phyloP scores from a whole-genome alignment of 2,888 invertebrate genomes.

The Amphimallon solstitiale region DNA sequence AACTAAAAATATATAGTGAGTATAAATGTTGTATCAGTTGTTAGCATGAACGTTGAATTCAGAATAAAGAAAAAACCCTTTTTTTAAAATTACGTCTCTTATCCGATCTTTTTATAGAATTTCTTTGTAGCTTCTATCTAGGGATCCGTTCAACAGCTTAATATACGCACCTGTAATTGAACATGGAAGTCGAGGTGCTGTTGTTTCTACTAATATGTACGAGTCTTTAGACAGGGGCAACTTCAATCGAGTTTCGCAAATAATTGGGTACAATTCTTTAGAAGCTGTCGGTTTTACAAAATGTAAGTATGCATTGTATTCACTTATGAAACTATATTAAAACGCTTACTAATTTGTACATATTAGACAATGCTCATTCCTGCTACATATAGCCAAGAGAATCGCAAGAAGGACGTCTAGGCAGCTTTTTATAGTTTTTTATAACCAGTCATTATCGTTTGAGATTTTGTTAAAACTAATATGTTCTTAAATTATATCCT shows the following conservation, averaged over 20 bases:
- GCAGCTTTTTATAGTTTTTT: too few relatives aligned
- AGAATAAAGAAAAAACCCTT: background rate
- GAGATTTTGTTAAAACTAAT: too few relatives aligned
- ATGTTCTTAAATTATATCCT: too few relatives aligned
- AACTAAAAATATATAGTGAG: too few relatives aligned
- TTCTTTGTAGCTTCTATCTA: constrained; percentile 10
- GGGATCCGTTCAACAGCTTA: constrained; percentile 47
- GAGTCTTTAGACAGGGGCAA: constrained; percentile 42
- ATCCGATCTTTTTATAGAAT: background rate
- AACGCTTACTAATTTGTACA: too few relatives aligned
- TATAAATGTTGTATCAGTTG: background rate
- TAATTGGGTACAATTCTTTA: constrained; percentile 47
- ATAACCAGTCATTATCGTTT: too few relatives aligned
- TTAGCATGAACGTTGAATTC: background rate
- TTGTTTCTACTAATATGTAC: constrained; percentile 49
- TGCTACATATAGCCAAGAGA: too few relatives aligned
- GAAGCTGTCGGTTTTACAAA: constrained; percentile 24
- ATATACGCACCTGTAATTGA: constrained; percentile 54
- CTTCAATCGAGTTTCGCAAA: constrained; percentile 44
- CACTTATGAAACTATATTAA: too few relatives aligned
- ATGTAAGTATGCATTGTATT: too few relatives aligned
- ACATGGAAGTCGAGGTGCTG: constrained; percentile 51
- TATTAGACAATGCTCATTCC: too few relatives aligned
- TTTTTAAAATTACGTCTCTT: background rate
- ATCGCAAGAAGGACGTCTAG: too few relatives aligned